A percentile compares a stretch with the other conserved stretches of the same genome.
These are phyloP conservation scores for Gymnarchus niloticus DNA, from an alignment of 2,113 vertebrate genomes.

Conservation along the genomic window DNA sequence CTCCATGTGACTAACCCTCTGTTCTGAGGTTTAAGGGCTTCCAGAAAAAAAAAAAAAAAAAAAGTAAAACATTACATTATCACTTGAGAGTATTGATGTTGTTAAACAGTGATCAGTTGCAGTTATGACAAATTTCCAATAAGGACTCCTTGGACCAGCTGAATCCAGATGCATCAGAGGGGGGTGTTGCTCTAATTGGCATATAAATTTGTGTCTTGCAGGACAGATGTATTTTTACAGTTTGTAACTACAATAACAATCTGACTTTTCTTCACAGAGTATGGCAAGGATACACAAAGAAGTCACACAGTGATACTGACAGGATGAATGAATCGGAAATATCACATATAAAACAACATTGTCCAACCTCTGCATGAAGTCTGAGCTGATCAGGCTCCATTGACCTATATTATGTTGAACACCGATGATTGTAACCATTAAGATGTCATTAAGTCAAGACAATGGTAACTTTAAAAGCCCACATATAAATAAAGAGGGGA, in stretches of 20 bases:
- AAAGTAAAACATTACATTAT: background rate
- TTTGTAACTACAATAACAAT: background rate
- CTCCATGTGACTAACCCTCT: background rate
- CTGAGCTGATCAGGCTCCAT: background rate
- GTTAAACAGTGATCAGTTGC: background rate
- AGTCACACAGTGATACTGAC: background rate
- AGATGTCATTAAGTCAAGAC: background rate
- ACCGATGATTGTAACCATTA: background rate
- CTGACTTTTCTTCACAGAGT: background rate
- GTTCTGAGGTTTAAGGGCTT: background rate
- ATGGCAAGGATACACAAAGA: background rate
- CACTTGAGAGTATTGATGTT: background rate
- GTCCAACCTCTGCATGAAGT: background rate
- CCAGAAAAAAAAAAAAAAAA: background rate
- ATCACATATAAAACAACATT: background rate
- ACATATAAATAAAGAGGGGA: background rate
- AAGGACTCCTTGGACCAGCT: background rate
- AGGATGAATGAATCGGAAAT: background rate
- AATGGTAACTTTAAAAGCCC: background rate
- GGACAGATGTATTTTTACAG: background rate
- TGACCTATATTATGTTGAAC: background rate
- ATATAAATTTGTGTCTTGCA: background rate
- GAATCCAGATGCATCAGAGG: background rate
- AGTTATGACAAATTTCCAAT: background rate
- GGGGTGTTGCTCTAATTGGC: background rate